Percentiles rank a stretch among this genome's conserved stretches.
Conservation (phyloP, 1,140 invertebrate species). For the Papilio xuthus region DNA sequence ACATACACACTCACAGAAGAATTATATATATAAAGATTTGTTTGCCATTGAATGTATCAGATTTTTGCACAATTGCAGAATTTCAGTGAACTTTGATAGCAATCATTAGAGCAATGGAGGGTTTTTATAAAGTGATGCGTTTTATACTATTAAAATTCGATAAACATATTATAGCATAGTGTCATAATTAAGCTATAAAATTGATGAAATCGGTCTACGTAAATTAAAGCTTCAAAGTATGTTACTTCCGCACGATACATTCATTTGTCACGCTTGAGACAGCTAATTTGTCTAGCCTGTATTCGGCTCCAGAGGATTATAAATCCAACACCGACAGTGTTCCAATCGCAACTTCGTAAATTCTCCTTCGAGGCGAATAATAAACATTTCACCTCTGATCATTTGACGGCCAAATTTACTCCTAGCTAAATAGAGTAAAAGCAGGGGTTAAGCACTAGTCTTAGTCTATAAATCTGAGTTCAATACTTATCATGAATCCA, state of each 20-base stretch:
- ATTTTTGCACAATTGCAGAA: background rate
- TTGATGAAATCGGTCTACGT: background rate
- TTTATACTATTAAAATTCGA: too few relatives aligned
- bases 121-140: too few relatives aligned
- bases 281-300: conserved; percentile 67
- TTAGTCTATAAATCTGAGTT: background rate
- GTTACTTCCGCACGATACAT: conserved; percentile 17
- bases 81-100: background rate
- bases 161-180: background rate
- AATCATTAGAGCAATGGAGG: background rate
- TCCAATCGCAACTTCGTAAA: conserved; percentile 44
- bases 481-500: too few relatives aligned
- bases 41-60: background rate
- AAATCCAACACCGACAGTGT: conserved; percentile 56
- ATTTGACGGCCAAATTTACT: conserved; percentile 22
- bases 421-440: background rate
- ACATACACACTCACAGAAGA: too few relatives aligned
- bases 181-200: background rate
- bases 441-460: background rate
- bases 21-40: too few relatives aligned
- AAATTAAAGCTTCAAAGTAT: conserved; percentile 6
- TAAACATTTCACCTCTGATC: conserved; percentile 25
- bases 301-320: conserved; percentile 52
- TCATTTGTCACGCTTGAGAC: conserved; percentile 60
- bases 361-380: conserved; percentile 22